Evolutionary conservation across 2,113 vertebrate species (phyloP).

Genomic region (Saccopteryx leptura): DNA sequence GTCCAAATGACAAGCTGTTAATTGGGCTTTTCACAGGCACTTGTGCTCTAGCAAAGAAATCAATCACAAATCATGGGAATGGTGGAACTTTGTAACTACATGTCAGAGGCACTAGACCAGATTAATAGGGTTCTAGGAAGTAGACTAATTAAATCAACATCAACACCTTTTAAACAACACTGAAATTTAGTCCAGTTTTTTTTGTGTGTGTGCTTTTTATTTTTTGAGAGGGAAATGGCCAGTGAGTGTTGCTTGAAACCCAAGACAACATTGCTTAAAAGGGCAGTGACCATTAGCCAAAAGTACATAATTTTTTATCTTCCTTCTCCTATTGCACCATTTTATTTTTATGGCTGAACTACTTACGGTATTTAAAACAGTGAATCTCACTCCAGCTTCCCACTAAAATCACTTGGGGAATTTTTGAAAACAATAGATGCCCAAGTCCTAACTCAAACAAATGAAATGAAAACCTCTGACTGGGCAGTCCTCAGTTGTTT

Average conservation of each 20-base stretch:
- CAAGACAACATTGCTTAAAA: not conserved
- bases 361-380: not conserved
- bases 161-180: not conserved
- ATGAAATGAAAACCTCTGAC: not conserved
- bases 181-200: not conserved
- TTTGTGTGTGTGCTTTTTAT: no score
- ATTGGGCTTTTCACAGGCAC: not conserved
- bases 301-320: not conserved
- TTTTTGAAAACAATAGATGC: not conserved
- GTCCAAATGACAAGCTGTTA: not conserved
- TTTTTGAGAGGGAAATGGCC: not conserved
- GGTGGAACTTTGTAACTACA: slow-evolving; percentile 18
- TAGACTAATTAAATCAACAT: slow-evolving; percentile 58
- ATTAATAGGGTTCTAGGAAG: slow-evolving; percentile 41
- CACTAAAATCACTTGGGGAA: not conserved
- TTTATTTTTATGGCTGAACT: slow-evolving; percentile 16
- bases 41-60: slow-evolving; percentile 30
- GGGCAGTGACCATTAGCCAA: not conserved
- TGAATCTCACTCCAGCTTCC: not conserved
- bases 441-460: not conserved
- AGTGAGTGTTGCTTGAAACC: not conserved
- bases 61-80: slow-evolving; percentile 44
- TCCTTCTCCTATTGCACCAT: not conserved
- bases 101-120: slow-evolving; percentile 36
- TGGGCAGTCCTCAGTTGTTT: not conserved